These are phyloP conservation scores for Oxyura jamaicensis DNA, from an alignment of 2,113 vertebrate genomes.

Conservation along the genomic window DNA sequence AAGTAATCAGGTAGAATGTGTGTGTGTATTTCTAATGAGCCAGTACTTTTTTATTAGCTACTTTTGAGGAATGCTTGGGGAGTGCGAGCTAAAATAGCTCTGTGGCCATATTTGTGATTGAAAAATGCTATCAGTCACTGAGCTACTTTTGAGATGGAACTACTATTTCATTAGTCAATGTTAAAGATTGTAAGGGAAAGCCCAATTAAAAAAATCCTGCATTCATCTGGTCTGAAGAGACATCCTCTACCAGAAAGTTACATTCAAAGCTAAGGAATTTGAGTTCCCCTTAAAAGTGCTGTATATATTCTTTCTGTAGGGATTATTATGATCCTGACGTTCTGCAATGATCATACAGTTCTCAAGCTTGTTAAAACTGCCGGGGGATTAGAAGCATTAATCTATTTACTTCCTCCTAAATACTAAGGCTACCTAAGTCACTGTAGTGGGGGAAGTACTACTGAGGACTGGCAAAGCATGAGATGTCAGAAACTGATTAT, in stretches of 20 bases:
- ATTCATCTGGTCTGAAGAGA: neutral
- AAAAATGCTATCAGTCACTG: neutral
- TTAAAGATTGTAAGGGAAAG: neutral
- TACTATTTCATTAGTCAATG: neutral
- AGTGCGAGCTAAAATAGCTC: accelerated
- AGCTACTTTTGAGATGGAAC: neutral
- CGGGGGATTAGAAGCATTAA: neutral
- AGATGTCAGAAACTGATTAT: neutral
- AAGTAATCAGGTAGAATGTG: neutral
- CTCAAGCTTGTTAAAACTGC: neutral
- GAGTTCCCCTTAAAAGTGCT: neutral
- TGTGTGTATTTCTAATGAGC: neutral
- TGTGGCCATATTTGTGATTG: neutral
- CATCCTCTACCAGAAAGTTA: neutral
- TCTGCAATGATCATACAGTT: neutral
- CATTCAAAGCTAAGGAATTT: neutral
- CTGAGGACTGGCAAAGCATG: neutral
- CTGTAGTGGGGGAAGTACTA: neutral
- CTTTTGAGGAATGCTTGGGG: neutral
- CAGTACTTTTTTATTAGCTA: neutral
- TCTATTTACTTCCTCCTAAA: neutral
- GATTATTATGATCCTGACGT: neutral
- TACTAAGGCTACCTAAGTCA: neutral
- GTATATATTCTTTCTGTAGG: neutral
- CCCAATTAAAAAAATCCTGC: neutral